Evolutionary conservation across 2,113 vertebrate genomes (phyloP).

Genomic region (Xenopus laevis): DNA sequence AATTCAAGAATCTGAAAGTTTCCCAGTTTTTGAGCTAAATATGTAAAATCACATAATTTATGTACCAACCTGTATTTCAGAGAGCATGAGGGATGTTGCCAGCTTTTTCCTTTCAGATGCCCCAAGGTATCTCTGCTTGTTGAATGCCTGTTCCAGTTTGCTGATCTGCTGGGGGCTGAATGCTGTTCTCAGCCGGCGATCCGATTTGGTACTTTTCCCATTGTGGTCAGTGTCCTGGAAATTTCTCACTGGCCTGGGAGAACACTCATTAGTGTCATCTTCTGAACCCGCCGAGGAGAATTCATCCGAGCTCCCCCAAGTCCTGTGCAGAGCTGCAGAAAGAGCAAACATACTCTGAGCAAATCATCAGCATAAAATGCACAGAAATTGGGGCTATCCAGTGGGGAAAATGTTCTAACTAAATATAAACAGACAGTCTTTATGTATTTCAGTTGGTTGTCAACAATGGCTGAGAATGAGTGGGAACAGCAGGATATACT

Average conservation of each 20-base stretch:
- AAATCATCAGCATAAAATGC: no score
- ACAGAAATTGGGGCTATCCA: no score
- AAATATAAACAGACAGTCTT: no score
- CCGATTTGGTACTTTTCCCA: background rate
- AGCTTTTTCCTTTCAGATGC: conserved; percentile 67
- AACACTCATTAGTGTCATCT: conserved; percentile 48
- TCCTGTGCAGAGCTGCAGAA: background rate
- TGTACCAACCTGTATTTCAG: conserved; percentile 73
- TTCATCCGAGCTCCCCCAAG: conserved; percentile 43
- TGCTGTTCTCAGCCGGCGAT: conserved; percentile 66
- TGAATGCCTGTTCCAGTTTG: conserved; percentile 74
- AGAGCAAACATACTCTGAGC: no score
- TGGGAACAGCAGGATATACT: no score
- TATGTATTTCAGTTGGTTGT: no score
- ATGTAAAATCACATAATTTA: background rate
- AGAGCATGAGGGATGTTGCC: conserved; percentile 65
- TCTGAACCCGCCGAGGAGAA: conserved; percentile 40
- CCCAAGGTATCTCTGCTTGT: conserved; percentile 71
- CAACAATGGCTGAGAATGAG: no score
- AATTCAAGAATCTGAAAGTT: no score
- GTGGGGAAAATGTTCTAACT: no score
- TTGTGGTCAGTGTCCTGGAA: conserved; percentile 49
- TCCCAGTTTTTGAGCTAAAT: no score
- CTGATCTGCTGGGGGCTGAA: conserved; percentile 72
- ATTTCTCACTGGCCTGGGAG: conserved; percentile 39